phyloP scores from a whole-genome alignment of 2,797 vertebrate species.

The Zalophus californianus region DNA sequence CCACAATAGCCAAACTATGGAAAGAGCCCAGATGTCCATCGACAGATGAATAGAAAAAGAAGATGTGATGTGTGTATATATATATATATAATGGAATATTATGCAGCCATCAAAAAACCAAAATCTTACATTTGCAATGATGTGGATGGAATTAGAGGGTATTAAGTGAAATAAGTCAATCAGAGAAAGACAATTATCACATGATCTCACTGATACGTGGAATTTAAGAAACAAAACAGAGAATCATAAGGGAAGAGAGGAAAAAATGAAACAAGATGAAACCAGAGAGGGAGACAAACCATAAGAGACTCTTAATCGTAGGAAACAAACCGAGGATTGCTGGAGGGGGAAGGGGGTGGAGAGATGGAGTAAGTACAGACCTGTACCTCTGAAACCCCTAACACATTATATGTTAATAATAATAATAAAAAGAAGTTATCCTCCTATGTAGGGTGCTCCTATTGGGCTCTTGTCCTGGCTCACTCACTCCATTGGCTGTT shows the following conservation, averaged over 20 bases:
- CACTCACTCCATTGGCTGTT: neutral
- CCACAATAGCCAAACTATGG: neutral
- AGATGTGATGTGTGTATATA: neutral
- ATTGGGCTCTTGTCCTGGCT: neutral
- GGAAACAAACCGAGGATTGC: neutral
- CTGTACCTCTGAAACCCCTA: neutral
- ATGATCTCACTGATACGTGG: neutral
- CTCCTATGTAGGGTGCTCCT: neutral
- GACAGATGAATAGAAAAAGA: neutral
- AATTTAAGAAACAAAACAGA: neutral
- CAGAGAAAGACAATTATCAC: neutral
- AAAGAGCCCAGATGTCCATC: neutral
- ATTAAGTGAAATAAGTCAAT: neutral
- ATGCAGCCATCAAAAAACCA: neutral
- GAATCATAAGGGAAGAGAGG: neutral
- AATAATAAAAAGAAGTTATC: neutral
- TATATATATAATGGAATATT: neutral
- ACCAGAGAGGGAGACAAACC: neutral
- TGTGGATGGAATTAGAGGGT: neutral
- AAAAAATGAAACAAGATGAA: neutral
- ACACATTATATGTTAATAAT: neutral
- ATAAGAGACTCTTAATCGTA: neutral
- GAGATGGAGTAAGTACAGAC: neutral
- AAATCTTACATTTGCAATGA: neutral
- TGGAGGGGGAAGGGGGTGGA: neutral